Percentiles rank a stretch among this genome's conserved stretches.
Evolutionary conservation across 2,888 invertebrate species (phyloP).

Genomic region (Thymelicus sylvestris): DNA sequence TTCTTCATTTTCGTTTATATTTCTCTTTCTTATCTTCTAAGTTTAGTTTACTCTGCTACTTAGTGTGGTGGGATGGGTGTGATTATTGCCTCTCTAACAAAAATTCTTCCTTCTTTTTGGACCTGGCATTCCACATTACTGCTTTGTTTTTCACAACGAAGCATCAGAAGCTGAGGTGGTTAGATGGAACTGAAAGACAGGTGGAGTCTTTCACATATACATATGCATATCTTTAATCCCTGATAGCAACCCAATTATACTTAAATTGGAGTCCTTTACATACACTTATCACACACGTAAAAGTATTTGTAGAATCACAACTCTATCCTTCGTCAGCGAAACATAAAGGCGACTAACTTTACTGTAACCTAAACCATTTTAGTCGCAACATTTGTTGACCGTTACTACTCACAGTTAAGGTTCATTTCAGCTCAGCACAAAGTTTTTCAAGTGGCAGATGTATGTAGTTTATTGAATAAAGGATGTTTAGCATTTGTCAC

Average conservation of each 20-base stretch:
- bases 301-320: constrained; percentile 48
- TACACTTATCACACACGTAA: constrained; percentile 38
- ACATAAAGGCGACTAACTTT: constrained; percentile 22
- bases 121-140: no score
- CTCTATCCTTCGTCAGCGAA: constrained; percentile 54
- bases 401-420: constrained; percentile 12
- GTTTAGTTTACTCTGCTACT: no score
- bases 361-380: background rate
- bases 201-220: background rate
- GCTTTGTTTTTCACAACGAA: no score
- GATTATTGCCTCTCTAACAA: no score
- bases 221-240: no score
- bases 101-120: no score
- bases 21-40: background rate
- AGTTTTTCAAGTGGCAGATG: constrained; percentile 1
- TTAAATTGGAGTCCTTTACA: constrained; percentile 13
- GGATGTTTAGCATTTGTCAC: constrained; percentile 61
- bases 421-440: background rate
- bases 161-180: no score
- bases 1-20: background rate
- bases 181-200: no score
- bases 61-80: no score
- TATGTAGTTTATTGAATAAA: constrained; percentile 48
- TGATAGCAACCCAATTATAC: constrained; percentile 4
- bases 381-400: background rate